Evolutionary conservation across 2,888 invertebrate genomes (phyloP), one percentile per base, ranked within the genome.

Genomic region (Coecobrya sp.): DNA sequence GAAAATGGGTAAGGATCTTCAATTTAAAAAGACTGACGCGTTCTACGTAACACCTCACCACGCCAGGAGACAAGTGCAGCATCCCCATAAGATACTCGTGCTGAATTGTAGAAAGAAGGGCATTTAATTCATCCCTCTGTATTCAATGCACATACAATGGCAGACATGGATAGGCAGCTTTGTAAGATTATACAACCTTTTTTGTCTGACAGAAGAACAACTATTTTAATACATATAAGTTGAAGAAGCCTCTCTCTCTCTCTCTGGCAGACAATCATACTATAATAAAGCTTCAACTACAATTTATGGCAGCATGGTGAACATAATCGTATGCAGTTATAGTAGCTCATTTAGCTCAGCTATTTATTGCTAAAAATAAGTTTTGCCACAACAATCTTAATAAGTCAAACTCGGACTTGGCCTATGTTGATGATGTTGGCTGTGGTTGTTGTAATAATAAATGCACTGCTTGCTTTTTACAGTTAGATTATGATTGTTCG

Each of bases 401-500:
- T 70, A 82, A 25, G 79, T 70, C 70, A 70, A 79, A 79, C 70
- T 30, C 36, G 27, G 70, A 30, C n/a, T 52, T 79, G 49, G 36
- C 27, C 2, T 16, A 68, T 68, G 70, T 30, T 70, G 70, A 76
- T 76, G 45, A n/a, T 4, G 55, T 25, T 81, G 45, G 79, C 52
- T 52, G 11, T 13, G 36, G 45, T 13, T 25, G 27, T 2, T 79
- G 27, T 59, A 36, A 82, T 82, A 82, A 79, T 79, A 79, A 79
- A 36, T 84, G 19, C 22, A 3, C 49, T 49, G 68, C 70, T 76
- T 55, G 76, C 27, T 89, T 45, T 89, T 81, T 82, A 89, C 89
- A 89, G 89, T 89, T 89, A 89, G 59, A 65, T 84, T 82, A 27
- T 59, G 19, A 82, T 82, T 82, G 82, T 82, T 59, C 36, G 59